These are phyloP conservation scores for Myotis myotis DNA, from an alignment of 2,797 vertebrate species.

Conservation along the genomic window DNA sequence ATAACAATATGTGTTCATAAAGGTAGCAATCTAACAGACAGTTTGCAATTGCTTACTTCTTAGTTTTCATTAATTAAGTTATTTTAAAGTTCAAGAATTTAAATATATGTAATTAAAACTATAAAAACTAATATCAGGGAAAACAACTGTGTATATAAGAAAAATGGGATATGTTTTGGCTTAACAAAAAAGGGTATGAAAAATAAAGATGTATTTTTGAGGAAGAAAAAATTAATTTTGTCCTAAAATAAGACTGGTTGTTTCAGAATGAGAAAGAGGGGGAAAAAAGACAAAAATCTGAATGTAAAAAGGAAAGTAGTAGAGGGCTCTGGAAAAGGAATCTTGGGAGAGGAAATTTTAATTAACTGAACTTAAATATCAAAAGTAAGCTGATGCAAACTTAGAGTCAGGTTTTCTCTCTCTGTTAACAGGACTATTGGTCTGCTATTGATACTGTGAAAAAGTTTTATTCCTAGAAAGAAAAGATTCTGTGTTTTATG, in stretches of 20 bases:
- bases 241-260: not conserved
- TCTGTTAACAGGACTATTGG: not conserved
- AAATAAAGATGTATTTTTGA: not conserved
- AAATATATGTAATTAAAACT: not conserved
- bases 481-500: not conserved
- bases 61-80: not conserved
- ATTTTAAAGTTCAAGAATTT: not conserved
- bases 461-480: not conserved
- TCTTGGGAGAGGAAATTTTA: not conserved
- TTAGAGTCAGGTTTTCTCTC: not conserved
- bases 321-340: not conserved
- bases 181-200: not conserved
- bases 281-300: not conserved
- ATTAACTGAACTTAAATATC: not conserved
- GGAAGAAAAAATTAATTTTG: not conserved
- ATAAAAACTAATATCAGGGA: not conserved
- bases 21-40: not conserved
- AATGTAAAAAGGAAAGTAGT: not conserved
- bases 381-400: not conserved
- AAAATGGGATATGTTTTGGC: not conserved
- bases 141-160: not conserved
- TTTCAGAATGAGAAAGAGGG: not conserved
- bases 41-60: not conserved
- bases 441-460: not conserved
- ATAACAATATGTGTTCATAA: not conserved